These are phyloP conservation scores for Zelostemma sp. DNA, from an alignment of 1,140 invertebrate genomes.

Conservation along the genomic window DNA sequence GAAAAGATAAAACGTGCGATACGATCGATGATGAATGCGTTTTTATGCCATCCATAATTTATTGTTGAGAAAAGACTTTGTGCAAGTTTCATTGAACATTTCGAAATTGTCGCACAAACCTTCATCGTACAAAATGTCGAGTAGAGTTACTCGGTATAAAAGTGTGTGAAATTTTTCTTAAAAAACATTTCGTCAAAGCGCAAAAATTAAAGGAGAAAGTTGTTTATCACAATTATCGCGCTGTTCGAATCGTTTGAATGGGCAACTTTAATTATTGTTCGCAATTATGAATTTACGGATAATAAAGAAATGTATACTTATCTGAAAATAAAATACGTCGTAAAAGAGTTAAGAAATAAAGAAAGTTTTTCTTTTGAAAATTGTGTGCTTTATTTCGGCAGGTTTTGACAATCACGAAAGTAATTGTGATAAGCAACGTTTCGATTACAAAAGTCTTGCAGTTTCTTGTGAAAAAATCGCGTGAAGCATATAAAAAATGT, in stretches of 20 bases:
- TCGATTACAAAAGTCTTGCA: constrained; percentile 1
- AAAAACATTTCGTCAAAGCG: neutral
- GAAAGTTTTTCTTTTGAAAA: neutral
- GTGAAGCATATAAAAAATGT: constrained; percentile 1
- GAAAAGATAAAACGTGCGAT: constrained; percentile 5
- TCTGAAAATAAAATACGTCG: too few relatives aligned
- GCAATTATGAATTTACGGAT: too few relatives aligned
- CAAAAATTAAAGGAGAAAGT: neutral
- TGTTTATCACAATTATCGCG: constrained; percentile 3
- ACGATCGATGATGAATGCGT: constrained; percentile 2
- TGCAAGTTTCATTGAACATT: neutral
- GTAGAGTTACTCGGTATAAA: constrained; percentile 2
- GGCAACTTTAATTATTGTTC: too few relatives aligned
- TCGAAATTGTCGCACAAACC: neutral
- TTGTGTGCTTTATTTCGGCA: neutral
- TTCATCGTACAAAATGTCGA: neutral
- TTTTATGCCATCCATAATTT: neutral
- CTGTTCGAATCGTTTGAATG: too few relatives aligned
- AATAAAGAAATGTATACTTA: too few relatives aligned
- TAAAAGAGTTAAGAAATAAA: too few relatives aligned
- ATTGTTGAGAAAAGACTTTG: constrained; percentile 4
- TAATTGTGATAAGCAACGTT: constrained; percentile 9
- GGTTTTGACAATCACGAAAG: neutral
- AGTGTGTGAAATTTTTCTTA: neutral
- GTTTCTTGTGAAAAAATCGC: constrained; percentile 5